Evolutionary conservation across 1,140 invertebrate genomes (phyloP), one percentile per base, ranked within the genome.

Genomic region (Eriocheir sinensis): DNA sequence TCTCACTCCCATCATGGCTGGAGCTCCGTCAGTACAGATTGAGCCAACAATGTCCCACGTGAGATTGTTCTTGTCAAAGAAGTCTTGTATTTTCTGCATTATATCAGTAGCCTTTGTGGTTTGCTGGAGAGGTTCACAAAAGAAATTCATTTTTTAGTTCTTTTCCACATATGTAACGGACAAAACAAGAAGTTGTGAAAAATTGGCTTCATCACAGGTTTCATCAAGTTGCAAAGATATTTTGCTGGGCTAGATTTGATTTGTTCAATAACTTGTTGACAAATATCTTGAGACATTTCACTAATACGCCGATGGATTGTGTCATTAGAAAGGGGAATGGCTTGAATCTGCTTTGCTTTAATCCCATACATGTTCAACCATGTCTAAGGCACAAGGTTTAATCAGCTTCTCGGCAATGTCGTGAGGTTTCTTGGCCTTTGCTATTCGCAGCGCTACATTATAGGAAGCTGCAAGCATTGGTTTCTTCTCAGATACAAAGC

Each of bases 231-330:
- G 80, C n/a, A 93, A 34, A 86, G 40, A 85, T 34, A 81, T 83
- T 93, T 93, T 86, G 41, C 79, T 41, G 40, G 80, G 21, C 91
- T 93, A 93, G 72, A 83, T 86, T 85, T 93, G 40, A 85, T 85
- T 21, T 93, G 80, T 93, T 44, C 36, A 86, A 93, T 93, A 93
- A 93, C 91, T 8, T 92, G 72, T 41, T 92, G 38, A 44, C 36
- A 85, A 93, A 93, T 93, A 93, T 93, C 91, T 93, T 48, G 41
- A 93, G 80, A 85, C 80, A 93, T 44, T 85, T 93, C 91, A 93
- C 81, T 86, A 85, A 93, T 93, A 85, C 80, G 80, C 34, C 91
- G 38, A 85, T 85, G 79, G 53, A 93, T 93, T 48, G 40, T 44
- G 81, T 93, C 81, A 85, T 85, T 93, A 48, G 79, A 85, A 32